Base-by-base conservation (phyloP, 2,113 vertebrate species). In the Calcarius ornatus region DNA sequence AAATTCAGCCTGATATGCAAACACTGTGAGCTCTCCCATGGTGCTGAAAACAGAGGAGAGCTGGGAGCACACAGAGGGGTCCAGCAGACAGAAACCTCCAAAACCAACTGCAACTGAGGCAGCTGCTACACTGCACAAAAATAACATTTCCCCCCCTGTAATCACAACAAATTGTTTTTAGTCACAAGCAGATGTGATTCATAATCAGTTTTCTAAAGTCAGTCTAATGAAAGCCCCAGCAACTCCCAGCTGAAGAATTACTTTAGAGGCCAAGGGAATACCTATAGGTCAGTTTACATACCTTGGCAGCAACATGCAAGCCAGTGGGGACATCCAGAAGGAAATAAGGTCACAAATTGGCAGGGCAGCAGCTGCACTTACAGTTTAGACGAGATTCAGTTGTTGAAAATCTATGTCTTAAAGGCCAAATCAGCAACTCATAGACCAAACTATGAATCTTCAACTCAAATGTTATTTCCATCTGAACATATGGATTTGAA, bases 291-390 rank as follows among this genome's bases (percentile, higher is more conserved):
- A 86, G 64, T 92, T 92, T 96, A 95, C 91, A 95, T 59, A 66
- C 51, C 80, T 97, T 95, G 95, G 95, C 95, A 94, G 83, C 42
- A 64, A 14, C 43, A 17, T 6, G 33, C 81, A 92, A 86, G 24
- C 61, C 91, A 65, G 47, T 12, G 37, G 96, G 92, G 91, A 96
- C 50, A 95, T 71, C 69, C 81, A 95, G 92, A 88, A 96, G 94
- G 89, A 96, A 96, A 95, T 94, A 95, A 96, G 68, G 94, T 97
- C 95, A 97, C 86, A 87, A 91, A 94, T 91, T 89, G 92, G 91
- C 95, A 96, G 81, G 73, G 69, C 48, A 1, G 86, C 91, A 92
- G 86, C 83, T 94, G 81, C 88, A 45, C 69, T 95, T 53, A 95
- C 94, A 94, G 81, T 91, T 97, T 91, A 89, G 94, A 90, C 82